Conservation (phyloP, 1,140 invertebrate species). For the Caenorhabditis inopinata region DNA sequence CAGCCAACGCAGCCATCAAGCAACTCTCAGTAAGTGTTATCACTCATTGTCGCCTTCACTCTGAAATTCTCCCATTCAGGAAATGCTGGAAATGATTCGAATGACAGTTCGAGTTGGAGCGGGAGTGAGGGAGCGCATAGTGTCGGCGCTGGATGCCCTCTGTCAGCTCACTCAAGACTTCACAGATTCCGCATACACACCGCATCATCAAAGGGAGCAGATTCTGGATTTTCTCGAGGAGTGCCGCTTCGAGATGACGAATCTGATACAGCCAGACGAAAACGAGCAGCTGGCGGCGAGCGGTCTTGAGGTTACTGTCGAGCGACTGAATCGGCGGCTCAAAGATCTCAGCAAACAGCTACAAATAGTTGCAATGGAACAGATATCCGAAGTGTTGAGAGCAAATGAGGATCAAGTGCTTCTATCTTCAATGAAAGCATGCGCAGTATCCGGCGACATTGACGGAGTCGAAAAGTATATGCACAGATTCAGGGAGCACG, state of each 20-base stretch:
- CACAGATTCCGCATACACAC: conserved; percentile 96
- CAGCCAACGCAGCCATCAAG: conserved; percentile 78
- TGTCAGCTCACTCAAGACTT: conserved; percentile 96
- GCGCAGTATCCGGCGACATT: conserved; percentile 78
- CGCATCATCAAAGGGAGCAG: conserved; percentile 91
- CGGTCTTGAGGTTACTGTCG: conserved; percentile 77
- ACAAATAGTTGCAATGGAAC: conserved; percentile 69
- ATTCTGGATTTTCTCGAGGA: conserved; percentile 74
- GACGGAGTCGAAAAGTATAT: conserved; percentile 79
- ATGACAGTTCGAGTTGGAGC: conserved; percentile 70
- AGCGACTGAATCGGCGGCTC: conserved; percentile 58
- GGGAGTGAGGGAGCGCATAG: conserved; percentile 72
- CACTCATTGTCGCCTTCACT: neutral
- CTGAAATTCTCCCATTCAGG: conserved; percentile 65
- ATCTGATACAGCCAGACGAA: conserved; percentile 59
- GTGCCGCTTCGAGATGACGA: conserved; percentile 66
- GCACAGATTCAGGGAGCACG: conserved; percentile 83
- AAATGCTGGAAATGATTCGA: conserved; percentile 80
- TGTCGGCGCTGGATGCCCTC: conserved; percentile 81
- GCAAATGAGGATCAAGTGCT: conserved; percentile 75
- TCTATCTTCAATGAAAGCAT: conserved; percentile 76
- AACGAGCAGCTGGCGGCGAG: conserved; percentile 29
- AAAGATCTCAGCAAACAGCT: conserved; percentile 67
- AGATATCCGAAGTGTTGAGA: conserved; percentile 74
- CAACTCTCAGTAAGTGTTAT: conserved; percentile 72